These are phyloP conservation scores for Amblyornis subalaris DNA, from an alignment of 2,113 vertebrate genomes.

Conservation along the genomic window DNA sequence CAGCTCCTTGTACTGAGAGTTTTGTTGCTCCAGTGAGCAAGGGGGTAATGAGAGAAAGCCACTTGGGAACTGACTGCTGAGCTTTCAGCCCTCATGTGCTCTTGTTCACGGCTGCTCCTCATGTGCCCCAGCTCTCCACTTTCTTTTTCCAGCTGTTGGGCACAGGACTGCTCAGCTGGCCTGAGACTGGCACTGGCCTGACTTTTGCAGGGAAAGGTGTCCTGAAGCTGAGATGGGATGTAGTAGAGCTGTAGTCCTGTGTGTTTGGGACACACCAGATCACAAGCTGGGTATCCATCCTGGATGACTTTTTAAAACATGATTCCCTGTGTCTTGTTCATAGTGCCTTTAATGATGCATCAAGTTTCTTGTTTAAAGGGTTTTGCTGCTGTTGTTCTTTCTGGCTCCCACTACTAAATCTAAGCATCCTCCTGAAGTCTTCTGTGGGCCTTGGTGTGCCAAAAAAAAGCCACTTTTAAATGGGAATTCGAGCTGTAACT, in stretches of 20 bases:
- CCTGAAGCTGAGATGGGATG: not conserved
- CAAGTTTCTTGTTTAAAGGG: not conserved
- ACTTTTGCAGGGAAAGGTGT: not conserved
- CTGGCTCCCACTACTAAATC: not conserved
- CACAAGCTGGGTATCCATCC: not conserved
- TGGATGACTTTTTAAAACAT: not conserved
- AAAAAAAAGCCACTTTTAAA: not conserved
- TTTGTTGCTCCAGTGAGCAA: not conserved
- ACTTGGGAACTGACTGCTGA: not conserved
- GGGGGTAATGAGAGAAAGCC: not conserved
- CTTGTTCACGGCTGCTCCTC: not conserved
- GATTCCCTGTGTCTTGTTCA: accelerated
- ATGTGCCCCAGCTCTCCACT: accelerated
- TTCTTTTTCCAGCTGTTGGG: not conserved
- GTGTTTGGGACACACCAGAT: no score
- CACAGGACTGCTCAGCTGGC: not conserved
- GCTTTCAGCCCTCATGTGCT: accelerated
- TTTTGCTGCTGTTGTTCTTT: not conserved
- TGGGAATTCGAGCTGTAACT: not conserved
- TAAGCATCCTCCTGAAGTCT: not conserved
- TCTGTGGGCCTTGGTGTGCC: not conserved
- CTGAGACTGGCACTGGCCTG: not conserved
- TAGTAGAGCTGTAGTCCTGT: not conserved
- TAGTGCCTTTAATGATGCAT: not conserved
- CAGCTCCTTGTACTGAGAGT: not conserved